Evolutionary conservation across 2,888 invertebrate genomes (phyloP).

Genomic region (Clusia tigrina): DNA sequence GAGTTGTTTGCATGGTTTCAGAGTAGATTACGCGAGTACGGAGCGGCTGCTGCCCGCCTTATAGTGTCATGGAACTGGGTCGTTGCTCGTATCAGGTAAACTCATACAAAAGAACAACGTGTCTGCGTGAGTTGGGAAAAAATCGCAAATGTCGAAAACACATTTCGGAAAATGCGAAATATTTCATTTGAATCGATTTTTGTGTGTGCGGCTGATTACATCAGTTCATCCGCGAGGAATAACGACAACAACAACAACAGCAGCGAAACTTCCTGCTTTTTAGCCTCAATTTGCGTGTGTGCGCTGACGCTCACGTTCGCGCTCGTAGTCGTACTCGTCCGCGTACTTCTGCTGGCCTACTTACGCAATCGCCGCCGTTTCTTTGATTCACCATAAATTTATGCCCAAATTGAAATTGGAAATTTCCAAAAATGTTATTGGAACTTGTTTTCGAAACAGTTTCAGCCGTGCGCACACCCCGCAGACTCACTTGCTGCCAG

Average conservation of each 20-base stretch:
- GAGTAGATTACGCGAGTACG: not conserved
- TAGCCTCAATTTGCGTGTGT: not conserved
- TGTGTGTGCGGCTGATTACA: not conserved
- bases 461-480: not conserved
- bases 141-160: not conserved
- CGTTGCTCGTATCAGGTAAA: not conserved
- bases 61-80: not conserved
- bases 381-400: not conserved
- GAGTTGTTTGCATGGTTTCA: not conserved
- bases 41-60: not conserved
- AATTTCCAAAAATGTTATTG: not conserved
- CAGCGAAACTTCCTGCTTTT: not conserved
- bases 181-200: not conserved
- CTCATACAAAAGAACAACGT: too few species aligned
- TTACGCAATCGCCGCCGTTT: not conserved
- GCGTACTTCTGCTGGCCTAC: not conserved
- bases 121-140: not conserved
- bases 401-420: not conserved
- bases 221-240: too few species aligned
- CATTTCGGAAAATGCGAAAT: not conserved
- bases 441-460: conserved; percentile 1
- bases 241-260: too few species aligned
- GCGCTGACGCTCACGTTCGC: too few species aligned
- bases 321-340: too few species aligned
- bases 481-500: not conserved